Percentiles rank a stretch among this genome's conserved stretches.
Conservation (phyloP, 2,888 invertebrate species). For the Doris montereyensis region DNA sequence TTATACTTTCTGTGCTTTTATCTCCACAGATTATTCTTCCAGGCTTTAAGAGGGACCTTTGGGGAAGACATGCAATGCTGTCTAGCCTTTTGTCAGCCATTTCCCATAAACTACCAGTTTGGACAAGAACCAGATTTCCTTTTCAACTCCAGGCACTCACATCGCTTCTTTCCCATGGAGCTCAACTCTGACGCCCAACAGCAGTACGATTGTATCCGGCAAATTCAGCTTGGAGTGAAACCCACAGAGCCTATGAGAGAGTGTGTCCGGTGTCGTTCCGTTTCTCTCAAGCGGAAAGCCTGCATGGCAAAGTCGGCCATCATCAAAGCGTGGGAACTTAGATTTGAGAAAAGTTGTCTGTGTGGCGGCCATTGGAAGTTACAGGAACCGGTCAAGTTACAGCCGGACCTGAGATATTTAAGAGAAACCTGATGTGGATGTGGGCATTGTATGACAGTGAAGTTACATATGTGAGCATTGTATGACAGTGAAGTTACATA, state of each 20-base stretch:
- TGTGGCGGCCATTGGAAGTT: constrained; percentile 78
- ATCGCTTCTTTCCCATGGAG: constrained; percentile 72
- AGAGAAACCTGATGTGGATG: too few species aligned
- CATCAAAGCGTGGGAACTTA: constrained; percentile 87
- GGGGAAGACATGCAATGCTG: constrained; percentile 75
- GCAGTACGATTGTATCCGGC: constrained; percentile 82
- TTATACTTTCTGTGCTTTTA: too few species aligned
- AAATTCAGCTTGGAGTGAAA: constrained; percentile 83
- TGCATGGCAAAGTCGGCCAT: constrained; percentile 81
- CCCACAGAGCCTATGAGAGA: constrained; percentile 73
- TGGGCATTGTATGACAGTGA: too few species aligned
- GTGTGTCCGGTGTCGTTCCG: constrained; percentile 72
- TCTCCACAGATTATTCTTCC: too few species aligned
- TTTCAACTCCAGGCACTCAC: constrained; percentile 78
- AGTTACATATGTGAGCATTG: too few species aligned
- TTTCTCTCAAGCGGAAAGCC: constrained; percentile 69
- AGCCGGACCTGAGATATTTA: too few species aligned
- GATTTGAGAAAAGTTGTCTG: constrained; percentile 84
- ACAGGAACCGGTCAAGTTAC: background rate
- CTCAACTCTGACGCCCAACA: constrained; percentile 80
- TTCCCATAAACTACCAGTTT: constrained; percentile 79
- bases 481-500: too few species aligned
- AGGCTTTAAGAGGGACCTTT: constrained; percentile 83
- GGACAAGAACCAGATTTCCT: constrained; percentile 85
- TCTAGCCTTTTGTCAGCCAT: constrained; percentile 69